phyloP scores from a whole-genome alignment of 2,888 invertebrate genomes.

The Xylocampa areola region DNA sequence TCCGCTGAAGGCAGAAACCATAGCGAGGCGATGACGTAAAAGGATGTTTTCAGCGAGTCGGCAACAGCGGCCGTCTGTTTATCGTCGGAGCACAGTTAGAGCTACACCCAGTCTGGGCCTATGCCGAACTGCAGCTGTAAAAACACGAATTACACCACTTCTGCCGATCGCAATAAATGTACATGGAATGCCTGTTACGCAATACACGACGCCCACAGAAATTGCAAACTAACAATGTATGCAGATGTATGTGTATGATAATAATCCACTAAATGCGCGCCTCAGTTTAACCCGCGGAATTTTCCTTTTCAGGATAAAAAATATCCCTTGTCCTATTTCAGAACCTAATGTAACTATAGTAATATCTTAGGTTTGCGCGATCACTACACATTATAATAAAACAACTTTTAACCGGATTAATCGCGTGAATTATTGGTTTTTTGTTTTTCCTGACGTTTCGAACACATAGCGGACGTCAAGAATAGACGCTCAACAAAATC shows the following conservation, averaged over 20 bases:
- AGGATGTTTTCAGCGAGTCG: constrained; percentile 88
- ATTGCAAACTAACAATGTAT: constrained; percentile 66
- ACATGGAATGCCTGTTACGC: constrained; percentile 73
- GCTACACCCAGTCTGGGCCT: constrained; percentile 80
- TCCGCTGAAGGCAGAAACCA: constrained; percentile 76
- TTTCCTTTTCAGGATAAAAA: no score
- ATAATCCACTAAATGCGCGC: no score
- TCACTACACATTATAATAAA: no score
- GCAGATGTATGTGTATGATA: constrained; percentile 20
- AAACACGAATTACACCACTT: constrained; percentile 83
- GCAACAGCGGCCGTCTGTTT: constrained; percentile 87
- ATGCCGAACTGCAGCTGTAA: constrained; percentile 86
- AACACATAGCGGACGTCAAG: no score
- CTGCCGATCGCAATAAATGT: constrained; percentile 73
- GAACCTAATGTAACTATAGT: no score
- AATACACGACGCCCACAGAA: constrained; percentile 67
- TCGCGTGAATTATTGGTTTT: no score
- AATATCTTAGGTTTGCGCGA: no score
- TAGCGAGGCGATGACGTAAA: constrained; percentile 87
- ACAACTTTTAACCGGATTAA: no score
- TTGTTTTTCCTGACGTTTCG: no score
- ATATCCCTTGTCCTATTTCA: no score
- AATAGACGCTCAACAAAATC: no score
- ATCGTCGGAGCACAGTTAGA: constrained; percentile 86
- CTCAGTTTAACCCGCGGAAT: no score